phyloP scores from a whole-genome alignment of 2,797 vertebrate species.

The Acrocephalus scirpaceus region DNA sequence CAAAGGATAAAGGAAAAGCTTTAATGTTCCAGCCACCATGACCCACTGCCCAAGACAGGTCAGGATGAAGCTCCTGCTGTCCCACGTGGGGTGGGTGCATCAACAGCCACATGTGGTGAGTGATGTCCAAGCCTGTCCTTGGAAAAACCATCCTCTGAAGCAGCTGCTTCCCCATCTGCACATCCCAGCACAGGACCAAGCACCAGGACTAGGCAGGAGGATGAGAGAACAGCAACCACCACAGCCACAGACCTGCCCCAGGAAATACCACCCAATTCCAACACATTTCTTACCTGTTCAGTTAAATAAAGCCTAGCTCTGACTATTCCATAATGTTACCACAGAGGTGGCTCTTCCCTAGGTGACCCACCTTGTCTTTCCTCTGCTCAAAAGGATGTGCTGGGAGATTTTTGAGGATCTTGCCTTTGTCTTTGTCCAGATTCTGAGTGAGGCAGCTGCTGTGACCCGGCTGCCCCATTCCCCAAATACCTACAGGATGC shows the following conservation, averaged over 20 bases:
- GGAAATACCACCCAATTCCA: not conserved
- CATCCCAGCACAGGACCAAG: not conserved
- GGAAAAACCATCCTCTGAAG: not conserved
- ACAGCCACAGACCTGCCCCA: not conserved
- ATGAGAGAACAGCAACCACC: not conserved
- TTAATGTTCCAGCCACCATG: not conserved
- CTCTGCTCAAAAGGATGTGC: not conserved
- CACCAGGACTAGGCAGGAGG: not conserved
- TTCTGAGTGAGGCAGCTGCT: not conserved
- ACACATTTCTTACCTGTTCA: not conserved
- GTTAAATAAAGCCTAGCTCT: not conserved
- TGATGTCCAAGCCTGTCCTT: not conserved
- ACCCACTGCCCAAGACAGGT: not conserved
- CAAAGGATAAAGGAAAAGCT: not conserved
- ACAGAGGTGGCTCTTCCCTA: not conserved
- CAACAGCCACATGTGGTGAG: not conserved
- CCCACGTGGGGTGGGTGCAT: not conserved
- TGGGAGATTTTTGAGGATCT: not conserved
- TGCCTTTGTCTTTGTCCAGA: not conserved
- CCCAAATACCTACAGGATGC: not conserved
- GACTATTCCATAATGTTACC: not conserved
- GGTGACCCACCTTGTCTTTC: not conserved
- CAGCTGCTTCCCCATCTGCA: not conserved
- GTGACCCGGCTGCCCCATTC: not conserved
- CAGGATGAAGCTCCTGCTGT: not conserved